Percentiles rank a stretch among this genome's conserved stretches.
Evolutionary conservation across 2,888 invertebrate genomes (phyloP).

Genomic region (Thysanoteuthis rhombus): DNA sequence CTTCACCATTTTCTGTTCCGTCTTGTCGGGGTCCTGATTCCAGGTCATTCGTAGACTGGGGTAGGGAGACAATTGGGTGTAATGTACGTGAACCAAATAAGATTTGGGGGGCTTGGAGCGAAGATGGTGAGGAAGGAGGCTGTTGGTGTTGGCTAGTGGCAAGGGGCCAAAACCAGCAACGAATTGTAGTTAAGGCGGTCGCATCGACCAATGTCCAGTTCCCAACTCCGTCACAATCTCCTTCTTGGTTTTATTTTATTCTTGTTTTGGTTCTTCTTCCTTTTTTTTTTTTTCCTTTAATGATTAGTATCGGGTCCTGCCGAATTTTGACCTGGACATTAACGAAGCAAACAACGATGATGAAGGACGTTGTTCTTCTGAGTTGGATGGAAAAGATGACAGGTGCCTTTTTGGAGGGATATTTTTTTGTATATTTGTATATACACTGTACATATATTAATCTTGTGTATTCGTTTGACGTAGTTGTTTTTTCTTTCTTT

Average conservation of each 20-base stretch:
- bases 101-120: neutral
- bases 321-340: neutral
- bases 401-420: neutral
- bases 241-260: neutral
- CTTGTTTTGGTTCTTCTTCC: neutral
- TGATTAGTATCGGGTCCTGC: neutral
- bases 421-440: neutral
- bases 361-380: neutral
- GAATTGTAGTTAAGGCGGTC: slow-evolving; percentile 15
- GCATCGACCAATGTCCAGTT: neutral
- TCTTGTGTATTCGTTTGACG: neutral
- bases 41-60: slow-evolving; percentile 16
- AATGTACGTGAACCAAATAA: neutral
- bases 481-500: neutral
- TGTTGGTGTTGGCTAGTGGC: neutral
- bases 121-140: neutral
- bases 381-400: neutral
- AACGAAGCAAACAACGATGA: neutral
- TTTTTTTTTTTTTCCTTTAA: neutral
- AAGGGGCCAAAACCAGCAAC: neutral
- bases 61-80: slow-evolving; percentile 18
- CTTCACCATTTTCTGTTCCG: slow-evolving; percentile 49
- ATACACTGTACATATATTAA: neutral
- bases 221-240: neutral
- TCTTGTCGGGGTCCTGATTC: slow-evolving; percentile 15